Evolutionary conservation across 1,140 invertebrate species (phyloP).

Genomic region (Scaptomyza pallida): DNA sequence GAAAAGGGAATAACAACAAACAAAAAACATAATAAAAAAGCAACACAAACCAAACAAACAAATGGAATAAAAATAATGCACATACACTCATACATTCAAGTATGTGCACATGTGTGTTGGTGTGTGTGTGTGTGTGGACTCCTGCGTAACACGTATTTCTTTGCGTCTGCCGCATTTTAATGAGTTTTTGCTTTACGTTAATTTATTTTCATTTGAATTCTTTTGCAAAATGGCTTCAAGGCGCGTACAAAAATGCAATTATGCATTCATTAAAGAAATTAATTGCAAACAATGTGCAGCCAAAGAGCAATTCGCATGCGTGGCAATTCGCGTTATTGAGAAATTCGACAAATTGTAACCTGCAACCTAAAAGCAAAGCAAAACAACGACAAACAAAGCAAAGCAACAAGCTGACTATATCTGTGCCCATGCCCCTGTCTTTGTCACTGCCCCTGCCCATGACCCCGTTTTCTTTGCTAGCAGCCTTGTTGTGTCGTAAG

Average conservation of each 20-base stretch:
- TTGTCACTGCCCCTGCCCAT: conserved; percentile 11
- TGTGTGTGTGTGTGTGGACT: conserved; percentile 23
- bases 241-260: conserved; percentile 80
- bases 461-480: conserved; percentile 20
- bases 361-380: conserved; percentile 20
- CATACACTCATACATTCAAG: conserved; percentile 5
- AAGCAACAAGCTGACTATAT: conserved; percentile 34
- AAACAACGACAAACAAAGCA: conserved; percentile 34
- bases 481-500: conserved; percentile 64
- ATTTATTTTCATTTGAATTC: conserved; percentile 82
- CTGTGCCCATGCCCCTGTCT: conserved; percentile 4
- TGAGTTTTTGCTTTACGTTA: conserved; percentile 81
- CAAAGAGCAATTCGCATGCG: conserved; percentile 38
- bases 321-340: conserved; percentile 53
- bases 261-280: conserved; percentile 81
- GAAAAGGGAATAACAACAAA: neutral
- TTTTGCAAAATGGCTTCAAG: conserved; percentile 75
- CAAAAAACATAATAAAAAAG: conserved; percentile 12
- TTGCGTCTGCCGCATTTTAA: conserved; percentile 72
- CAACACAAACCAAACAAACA: conserved; percentile 56
- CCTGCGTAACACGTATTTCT: conserved; percentile 33
- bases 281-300: conserved; percentile 74
- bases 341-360: conserved; percentile 44
- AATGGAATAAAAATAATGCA: conserved; percentile 69
- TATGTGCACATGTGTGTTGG: conserved; percentile 36